phyloP scores from a whole-genome alignment of 2,113 vertebrate genomes.

The Eupsittula cactorum region DNA sequence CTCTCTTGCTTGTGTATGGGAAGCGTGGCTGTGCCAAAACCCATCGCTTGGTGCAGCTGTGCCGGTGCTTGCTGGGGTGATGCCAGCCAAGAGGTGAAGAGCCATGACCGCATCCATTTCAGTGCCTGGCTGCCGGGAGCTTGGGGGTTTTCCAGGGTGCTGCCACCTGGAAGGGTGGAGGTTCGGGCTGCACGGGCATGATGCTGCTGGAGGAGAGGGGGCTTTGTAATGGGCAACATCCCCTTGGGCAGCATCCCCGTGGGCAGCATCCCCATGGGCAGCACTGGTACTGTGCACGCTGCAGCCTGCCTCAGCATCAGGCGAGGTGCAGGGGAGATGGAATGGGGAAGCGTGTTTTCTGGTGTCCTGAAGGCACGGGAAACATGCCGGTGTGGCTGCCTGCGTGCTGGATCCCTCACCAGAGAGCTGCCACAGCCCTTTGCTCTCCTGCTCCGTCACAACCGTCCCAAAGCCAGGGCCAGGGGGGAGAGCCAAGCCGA shows the following conservation, averaged over 20 bases:
- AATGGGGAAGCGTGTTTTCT: neutral
- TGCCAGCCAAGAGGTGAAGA: conserved; percentile 14
- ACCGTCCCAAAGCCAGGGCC: accelerated
- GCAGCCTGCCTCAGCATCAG: neutral
- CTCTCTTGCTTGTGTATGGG: accelerated
- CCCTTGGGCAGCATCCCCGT: neutral
- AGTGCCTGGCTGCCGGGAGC: neutral
- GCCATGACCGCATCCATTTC: neutral
- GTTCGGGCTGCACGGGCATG: neutral
- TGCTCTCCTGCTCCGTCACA: neutral
- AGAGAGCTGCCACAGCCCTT: accelerated
- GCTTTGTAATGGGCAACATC: neutral
- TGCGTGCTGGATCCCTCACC: neutral
- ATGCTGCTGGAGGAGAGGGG: accelerated
- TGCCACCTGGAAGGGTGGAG: neutral
- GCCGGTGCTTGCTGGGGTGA: neutral
- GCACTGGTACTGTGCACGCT: accelerated
- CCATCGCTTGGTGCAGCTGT: neutral
- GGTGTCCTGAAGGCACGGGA: conserved; percentile 32
- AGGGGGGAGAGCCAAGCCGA: neutral
- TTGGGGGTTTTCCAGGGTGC: neutral
- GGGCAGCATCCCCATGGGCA: neutral
- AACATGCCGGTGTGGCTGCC: accelerated
- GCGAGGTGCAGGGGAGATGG: neutral
- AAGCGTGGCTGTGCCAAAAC: neutral